Conservation (phyloP, 2,888 invertebrate genomes). For the Limnephilus marmoratus region DNA sequence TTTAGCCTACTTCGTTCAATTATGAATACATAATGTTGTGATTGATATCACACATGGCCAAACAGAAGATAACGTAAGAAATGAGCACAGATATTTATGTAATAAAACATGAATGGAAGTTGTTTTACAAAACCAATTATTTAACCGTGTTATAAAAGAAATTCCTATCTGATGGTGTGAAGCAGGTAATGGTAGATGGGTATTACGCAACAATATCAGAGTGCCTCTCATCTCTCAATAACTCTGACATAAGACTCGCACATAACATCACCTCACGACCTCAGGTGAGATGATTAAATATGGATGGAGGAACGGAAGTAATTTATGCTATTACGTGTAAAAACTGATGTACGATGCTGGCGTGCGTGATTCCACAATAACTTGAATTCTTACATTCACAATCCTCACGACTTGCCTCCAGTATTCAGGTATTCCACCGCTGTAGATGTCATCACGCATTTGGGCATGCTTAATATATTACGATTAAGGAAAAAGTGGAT, state of each 20-base stretch:
- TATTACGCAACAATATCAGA: not conserved
- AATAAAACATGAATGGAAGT: not conserved
- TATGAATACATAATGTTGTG: not conserved
- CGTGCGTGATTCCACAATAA: conserved; percentile 37
- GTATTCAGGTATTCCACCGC: not conserved
- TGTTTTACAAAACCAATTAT: not conserved
- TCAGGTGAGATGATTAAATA: conserved; percentile 40
- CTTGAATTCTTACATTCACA: not conserved
- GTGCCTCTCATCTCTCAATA: conserved; percentile 25
- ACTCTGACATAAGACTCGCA: conserved; percentile 18
- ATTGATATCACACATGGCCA: not conserved
- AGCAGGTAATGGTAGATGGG: not conserved
- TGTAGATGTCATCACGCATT: conserved; percentile 28
- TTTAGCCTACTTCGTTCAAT: not conserved
- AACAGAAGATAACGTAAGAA: not conserved
- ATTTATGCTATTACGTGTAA: conserved; percentile 45
- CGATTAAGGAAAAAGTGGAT: conserved; percentile 35
- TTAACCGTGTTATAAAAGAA: not conserved
- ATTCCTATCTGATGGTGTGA: not conserved
- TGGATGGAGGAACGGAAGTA: conserved; percentile 39
- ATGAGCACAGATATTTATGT: not conserved
- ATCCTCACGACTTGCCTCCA: not conserved
- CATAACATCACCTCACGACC: conserved; percentile 41
- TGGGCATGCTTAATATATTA: conserved; percentile 15
- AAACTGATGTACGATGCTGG: conserved; percentile 27